Evolutionary conservation across 2,113 vertebrate species (phyloP), one percentile per base, ranked within the genome.

Genomic region (Bucco capensis): DNA sequence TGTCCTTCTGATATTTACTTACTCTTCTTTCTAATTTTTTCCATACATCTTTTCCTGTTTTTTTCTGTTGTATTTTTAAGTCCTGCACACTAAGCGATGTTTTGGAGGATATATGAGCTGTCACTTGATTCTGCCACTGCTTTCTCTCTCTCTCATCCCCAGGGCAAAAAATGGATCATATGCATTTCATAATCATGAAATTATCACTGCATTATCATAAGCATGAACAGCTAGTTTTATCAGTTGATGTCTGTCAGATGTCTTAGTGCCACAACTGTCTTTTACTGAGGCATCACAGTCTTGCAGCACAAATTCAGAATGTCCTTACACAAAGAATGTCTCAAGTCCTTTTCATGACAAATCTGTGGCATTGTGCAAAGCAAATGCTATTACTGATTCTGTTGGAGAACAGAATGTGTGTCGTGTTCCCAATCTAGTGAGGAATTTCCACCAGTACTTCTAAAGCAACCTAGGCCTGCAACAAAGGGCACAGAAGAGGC

Each of bases 11-110:
- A 44, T 37, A 54, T 22, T 38, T 14, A 38, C 6, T 44, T 86
- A 3, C 11, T 85, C 58, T 71, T 62, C 10, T 53, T 58, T 61
- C 27, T 38, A 27, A 51, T 73, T 86, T n/a, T 90, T 84, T 19
- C 49, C 23, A 25, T 30, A 27, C 25, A n/a, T 8, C 3, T 79
- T 57, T 78, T 15, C 62, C 28, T 21, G n/a, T 12, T 2, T 61
- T 70, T 78, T 84, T 46, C 30, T 49, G 10, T 42, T 67, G 24
- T 33, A 57, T 24, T 71, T 18, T 53, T 35, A 72, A 37, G 33
- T 53, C 46, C 42, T n/a, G 14, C 18, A 57, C 23, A 22, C 7
- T 15, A 62, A 65, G 6, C n/a, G 50, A 54, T 0, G 1, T 11
- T 23, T 38, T 42, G 35, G 23, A 49, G 31, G 30, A 65, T 22